Percentiles rank a stretch among this genome's conserved stretches.
Evolutionary conservation across 2,797 vertebrate species (phyloP).

Genomic region (Lophius americanus): DNA sequence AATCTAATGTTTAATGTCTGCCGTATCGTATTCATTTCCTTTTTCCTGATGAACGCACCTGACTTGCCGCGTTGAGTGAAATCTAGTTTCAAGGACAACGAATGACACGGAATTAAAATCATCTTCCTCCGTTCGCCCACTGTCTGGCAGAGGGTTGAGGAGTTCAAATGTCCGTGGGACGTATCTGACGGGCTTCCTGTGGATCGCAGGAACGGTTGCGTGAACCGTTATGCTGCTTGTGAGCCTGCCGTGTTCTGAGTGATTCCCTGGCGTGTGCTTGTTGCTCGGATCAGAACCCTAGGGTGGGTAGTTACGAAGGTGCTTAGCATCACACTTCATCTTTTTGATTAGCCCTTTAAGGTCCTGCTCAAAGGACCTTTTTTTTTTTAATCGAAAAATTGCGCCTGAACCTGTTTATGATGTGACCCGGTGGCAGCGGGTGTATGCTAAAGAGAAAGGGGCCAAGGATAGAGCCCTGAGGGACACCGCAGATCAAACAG

Average conservation of each 20-base stretch:
- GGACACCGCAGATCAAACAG: too few relatives aligned
- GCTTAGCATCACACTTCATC: background rate
- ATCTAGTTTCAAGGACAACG: conserved; percentile 5
- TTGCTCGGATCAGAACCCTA: conserved; percentile 31
- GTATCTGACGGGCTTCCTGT: background rate
- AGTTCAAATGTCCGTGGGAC: background rate
- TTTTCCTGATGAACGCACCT: conserved; percentile 57
- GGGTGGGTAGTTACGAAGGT: background rate
- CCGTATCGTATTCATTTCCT: conserved; percentile 65
- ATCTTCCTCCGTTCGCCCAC: conserved; percentile 4
- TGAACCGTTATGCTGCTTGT: conserved; percentile 16
- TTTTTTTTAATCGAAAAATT: too few relatives aligned
- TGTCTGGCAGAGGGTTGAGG: conserved; percentile 1
- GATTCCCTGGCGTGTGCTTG: conserved; percentile 11
- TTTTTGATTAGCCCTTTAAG: too few relatives aligned
- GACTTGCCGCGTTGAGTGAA: conserved; percentile 30
- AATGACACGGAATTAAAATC: conserved; percentile 1
- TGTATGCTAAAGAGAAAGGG: too few relatives aligned
- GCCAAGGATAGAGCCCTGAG: too few relatives aligned
- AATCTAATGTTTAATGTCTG: conserved; percentile 72
- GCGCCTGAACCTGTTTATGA: too few relatives aligned
- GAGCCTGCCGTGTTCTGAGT: conserved; percentile 17
- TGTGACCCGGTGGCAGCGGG: too few relatives aligned
- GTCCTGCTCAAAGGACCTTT: too few relatives aligned
- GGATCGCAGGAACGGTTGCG: background rate